Evolutionary conservation across 2,888 invertebrate genomes (phyloP), one percentile per base, ranked within the genome.

Genomic region (Chymomyza procnemis): DNA sequence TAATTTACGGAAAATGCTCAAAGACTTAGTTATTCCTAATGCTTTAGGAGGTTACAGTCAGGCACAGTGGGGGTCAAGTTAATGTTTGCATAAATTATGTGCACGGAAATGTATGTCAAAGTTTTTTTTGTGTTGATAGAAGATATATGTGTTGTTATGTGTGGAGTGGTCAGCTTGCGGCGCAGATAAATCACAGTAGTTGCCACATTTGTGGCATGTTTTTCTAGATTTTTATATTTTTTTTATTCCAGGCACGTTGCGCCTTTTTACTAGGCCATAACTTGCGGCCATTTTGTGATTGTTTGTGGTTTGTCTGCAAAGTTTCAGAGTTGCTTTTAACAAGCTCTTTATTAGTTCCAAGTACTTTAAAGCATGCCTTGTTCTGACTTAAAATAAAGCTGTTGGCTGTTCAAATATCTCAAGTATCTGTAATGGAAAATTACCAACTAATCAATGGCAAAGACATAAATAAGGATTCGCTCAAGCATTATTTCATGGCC

Each of bases 61-160:
- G 64, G 66, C 57, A 64, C 67, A 82, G 75, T 69, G 68, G 70
- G 58, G 66, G 77, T 68, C 72, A 73, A 64, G 3, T 80, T 78
- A 82, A 85, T 85, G 84, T 80, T 85, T 81, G 84, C 85, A 81
- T 81, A 81, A 81, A 81, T 81, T 81, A 83, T 81, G 85, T 83
- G 69, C 71, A 80, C 85, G 81, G 81, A 85, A 81, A 80, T 85
- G 85, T 81, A 75, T 81, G 85, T 85, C 81, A 81, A 54, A 85
- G 85, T 80, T 52, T 52, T 61, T 47, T 59, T 48, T 75, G n/a
- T 63, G 69, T 62, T 26, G 50, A 34, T 66, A 48, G 18, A 21
- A 52, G 34, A n/a, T 14, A 41, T 22, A 41, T 57, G 16, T 14
- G 26, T n/a, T n/a, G n/a, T n/a, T 47, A 48, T 66, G 47, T 41